These are phyloP conservation scores for Calliphora vomitoria DNA, from an alignment of 2,888 invertebrate species.

Conservation along the genomic window DNA sequence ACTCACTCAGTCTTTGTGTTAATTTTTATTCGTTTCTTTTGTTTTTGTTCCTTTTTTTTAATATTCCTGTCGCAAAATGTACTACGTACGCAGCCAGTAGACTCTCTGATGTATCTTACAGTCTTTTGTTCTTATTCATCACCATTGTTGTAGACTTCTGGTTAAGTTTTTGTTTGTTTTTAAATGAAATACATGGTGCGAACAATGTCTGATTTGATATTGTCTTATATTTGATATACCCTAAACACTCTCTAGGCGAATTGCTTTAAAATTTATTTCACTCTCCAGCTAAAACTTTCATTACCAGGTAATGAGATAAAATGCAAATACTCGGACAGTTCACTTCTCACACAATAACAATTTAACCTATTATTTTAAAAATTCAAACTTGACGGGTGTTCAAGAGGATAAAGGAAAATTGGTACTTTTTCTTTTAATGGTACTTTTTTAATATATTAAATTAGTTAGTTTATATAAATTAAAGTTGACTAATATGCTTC, in stretches of 20 bases:
- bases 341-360: too few relatives aligned
- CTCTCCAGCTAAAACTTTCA: too few relatives aligned
- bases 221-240: background rate
- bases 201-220: slow-evolving; percentile 39
- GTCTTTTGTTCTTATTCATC: slow-evolving; percentile 65
- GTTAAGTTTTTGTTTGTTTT: slow-evolving; percentile 9
- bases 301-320: too few relatives aligned
- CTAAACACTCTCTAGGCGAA: background rate
- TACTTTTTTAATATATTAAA: too few relatives aligned
- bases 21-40: slow-evolving; percentile 68
- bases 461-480: too few relatives aligned
- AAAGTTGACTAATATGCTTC: too few relatives aligned
- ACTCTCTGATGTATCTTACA: slow-evolving; percentile 42
- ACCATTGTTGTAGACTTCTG: slow-evolving; percentile 40
- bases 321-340: too few relatives aligned
- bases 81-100: slow-evolving; percentile 46
- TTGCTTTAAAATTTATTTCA: background rate
- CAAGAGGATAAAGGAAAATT: too few relatives aligned
- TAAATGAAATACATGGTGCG: slow-evolving; percentile 52
- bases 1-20: slow-evolving; percentile 49
- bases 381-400: too few relatives aligned
- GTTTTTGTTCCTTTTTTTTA: slow-evolving; percentile 25
- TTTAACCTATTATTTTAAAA: too few relatives aligned
- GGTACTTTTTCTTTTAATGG: too few relatives aligned
- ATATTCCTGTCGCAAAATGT: slow-evolving; percentile 32